Base-by-base conservation (phyloP, 2,113 vertebrate species). In the Peromyscus californicus region DNA sequence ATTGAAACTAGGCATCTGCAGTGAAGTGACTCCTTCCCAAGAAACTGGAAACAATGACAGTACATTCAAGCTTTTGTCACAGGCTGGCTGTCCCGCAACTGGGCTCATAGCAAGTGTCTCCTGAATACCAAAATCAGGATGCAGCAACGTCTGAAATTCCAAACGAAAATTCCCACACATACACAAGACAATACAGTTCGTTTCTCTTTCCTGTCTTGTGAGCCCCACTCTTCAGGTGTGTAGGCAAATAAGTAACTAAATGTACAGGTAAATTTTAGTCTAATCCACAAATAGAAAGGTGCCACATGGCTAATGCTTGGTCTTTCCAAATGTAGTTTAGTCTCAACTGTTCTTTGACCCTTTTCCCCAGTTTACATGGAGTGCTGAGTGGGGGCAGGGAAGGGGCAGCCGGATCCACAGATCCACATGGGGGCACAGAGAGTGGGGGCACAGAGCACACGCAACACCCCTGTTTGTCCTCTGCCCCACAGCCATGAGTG, bases 121-220 rank as follows among this genome's bases (percentile, higher is more conserved):
- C 24, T 36, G 19, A 80, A 57, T 85, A 80, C 31, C 1, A 31
- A n/a, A 45, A 67, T 24, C 82, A 75, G 26, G 4, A 74, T 5
- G 11, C 9, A 45, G 51, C 45, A 84, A 19, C 70, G 31, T 65
- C 42, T 92, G 59, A 95, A 93, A 82, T 76, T 82, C 54, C 45
- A 74, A 13, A 36, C 61, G 67, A 51, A 95, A 78, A 90, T 29
- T 88, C 78, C 59, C 4, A 79, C 15, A 54, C 31, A 24, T 39
- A n/a, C 22, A 7, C 59, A 91, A 26, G 63, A 94, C 82, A 80
- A 89, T 57, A 21, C 4, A 36, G 2, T 84, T 61, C 57, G 2
- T 85, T 70, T 39, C 22, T 94, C 39, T 48, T 42, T 17, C 22
- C 54, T 80, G 86, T 70, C 91, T 86, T 36, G 48, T 31, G 89